Evolutionary conservation across 2,113 vertebrate species (phyloP), one percentile per base, ranked within the genome.

Genomic region (Gulo gulo): DNA sequence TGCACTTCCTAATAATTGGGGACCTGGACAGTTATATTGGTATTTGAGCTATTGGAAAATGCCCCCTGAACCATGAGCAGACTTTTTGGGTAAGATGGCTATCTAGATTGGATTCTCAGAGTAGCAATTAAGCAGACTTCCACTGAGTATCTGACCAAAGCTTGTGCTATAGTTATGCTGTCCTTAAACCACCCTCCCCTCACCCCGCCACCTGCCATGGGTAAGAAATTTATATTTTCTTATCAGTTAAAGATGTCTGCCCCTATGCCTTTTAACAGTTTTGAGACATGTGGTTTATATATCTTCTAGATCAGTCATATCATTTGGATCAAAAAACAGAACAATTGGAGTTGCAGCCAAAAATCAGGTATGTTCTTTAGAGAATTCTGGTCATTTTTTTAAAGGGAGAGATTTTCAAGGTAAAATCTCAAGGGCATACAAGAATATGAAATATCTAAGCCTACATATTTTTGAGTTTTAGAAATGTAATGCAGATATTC

Each of bases 241-340:
- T 71, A 6, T 59, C 42, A 29, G 13, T 92, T 92, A 69, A 71
- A 89, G 59, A 87, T 36, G 15, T 52, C 39, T 21, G 20, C 6
- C 10, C 79, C 74, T n/a, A 14, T 67, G 21, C 7, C 81, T 69
- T 85, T 78, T 47, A 20, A 73, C 6, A 50, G 82, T 83, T 82
- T 86, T 96, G 55, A 86, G 93, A 93, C 20, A 3, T 67, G 21
- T 63, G 52, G 10, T 94, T 85, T 96, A 3, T 98, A 20, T 98
- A 95, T 97, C 74, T 97, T 98, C 34, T 94, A 99, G 99, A 69
- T 98, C 99, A 15, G 99, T 99, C 52, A 99, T 99, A 97, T 99
- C 99, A 0, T 99, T 99, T 98, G 99, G 99, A 92, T 98, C 99
- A 29, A 99, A 99, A 98, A 99, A 98, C 98, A 99, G 99, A 98